These are phyloP conservation scores for Poecilia picta DNA, from an alignment of 2,797 vertebrate species.

Conservation along the genomic window DNA sequence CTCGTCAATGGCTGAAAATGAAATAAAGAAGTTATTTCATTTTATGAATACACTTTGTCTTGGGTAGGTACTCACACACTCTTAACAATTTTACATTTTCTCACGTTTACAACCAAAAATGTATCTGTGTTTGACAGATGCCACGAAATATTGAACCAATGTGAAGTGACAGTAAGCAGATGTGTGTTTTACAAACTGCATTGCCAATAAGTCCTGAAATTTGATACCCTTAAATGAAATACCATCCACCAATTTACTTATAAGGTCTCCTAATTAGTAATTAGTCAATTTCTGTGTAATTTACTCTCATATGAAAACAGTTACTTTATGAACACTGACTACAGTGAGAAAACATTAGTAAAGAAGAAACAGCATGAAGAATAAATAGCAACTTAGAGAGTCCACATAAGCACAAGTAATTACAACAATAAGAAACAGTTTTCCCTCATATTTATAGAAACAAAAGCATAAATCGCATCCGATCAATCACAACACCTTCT, in stretches of 20 bases:
- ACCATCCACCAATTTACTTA: background rate
- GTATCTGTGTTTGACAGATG: background rate
- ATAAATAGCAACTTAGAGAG: background rate
- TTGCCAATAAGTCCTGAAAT: background rate
- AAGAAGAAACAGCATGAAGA: background rate
- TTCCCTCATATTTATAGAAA: background rate
- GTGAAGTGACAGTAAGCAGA: background rate
- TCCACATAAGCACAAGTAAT: background rate
- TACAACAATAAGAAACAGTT: background rate
- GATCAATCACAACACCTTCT: background rate
- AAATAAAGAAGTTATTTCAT: background rate
- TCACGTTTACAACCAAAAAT: background rate
- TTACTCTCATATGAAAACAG: background rate
- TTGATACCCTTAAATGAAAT: background rate
- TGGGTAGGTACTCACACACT: background rate
- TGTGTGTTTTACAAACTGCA: background rate
- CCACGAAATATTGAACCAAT: background rate
- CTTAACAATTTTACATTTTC: no score
- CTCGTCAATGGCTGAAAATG: background rate
- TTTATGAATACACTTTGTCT: background rate
- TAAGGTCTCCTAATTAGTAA: background rate
- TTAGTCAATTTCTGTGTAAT: background rate
- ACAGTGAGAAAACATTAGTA: background rate
- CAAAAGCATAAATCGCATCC: background rate
- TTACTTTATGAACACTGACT: background rate